Evolutionary conservation across 2,888 invertebrate genomes (phyloP).

Genomic region (Timema cristinae): DNA sequence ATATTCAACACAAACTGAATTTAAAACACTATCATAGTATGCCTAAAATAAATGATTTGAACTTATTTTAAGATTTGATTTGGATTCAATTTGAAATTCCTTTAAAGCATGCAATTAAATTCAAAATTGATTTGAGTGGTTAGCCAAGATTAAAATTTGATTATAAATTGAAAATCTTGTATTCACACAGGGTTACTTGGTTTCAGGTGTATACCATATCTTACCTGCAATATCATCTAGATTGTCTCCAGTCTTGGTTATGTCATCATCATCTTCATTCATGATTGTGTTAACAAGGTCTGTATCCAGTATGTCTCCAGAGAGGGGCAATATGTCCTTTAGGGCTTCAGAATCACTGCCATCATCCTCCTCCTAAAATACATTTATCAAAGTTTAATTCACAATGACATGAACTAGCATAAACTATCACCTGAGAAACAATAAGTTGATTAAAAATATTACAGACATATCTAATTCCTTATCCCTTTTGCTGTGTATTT

Average conservation of each 20-base stretch:
- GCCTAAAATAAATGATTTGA: too few relatives aligned
- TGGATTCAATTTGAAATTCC: too few relatives aligned
- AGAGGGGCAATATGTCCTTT: conserved; percentile 61
- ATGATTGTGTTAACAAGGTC: conserved; percentile 65
- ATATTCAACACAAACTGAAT: too few relatives aligned
- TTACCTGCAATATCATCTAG: conserved; percentile 49
- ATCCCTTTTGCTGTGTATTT: too few relatives aligned
- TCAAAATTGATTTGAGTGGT: too few relatives aligned
- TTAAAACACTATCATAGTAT: too few relatives aligned
- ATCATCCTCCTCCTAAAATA: conserved; percentile 44
- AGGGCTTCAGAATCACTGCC: conserved; percentile 57
- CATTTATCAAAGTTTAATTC: neutral
- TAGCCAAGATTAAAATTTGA: too few relatives aligned
- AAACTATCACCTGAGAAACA: neutral
- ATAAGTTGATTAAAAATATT: neutral
- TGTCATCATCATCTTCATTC: conserved; percentile 56
- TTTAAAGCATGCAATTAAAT: too few relatives aligned
- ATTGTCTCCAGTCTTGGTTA: conserved; percentile 50
- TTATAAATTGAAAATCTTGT: too few relatives aligned
- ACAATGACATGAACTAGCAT: neutral
- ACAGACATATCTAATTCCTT: too few relatives aligned
- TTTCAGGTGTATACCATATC: conserved; percentile 1
- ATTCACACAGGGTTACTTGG: neutral
- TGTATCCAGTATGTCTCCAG: conserved; percentile 60
- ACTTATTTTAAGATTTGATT: too few relatives aligned